These are phyloP conservation scores for Nerophis ophidion DNA, from an alignment of 2,113 vertebrate genomes.

Conservation along the genomic window DNA sequence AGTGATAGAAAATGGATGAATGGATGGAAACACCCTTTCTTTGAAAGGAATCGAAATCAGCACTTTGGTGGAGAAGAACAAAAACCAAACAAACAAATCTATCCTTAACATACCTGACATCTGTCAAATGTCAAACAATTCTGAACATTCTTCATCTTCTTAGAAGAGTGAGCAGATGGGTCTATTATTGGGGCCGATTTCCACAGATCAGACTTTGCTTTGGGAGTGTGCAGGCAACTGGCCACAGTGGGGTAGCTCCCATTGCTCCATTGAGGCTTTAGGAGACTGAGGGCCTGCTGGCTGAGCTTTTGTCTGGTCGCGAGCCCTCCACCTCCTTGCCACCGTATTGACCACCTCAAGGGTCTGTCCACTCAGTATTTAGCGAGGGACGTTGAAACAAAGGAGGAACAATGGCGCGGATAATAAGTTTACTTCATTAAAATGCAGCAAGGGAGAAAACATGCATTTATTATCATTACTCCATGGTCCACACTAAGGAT, in stretches of 20 bases:
- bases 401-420: constrained; percentile 26
- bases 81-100: constrained; percentile 1
- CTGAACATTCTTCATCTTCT: constrained; percentile 48
- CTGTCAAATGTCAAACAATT: constrained; percentile 27
- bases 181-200: constrained; percentile 51
- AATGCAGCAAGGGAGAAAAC: background rate
- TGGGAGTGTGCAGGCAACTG: constrained; percentile 52
- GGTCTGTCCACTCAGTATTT: constrained; percentile 47
- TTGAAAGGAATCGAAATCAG: too few species aligned
- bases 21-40: too few species aligned
- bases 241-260: constrained; percentile 52
- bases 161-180: constrained; percentile 34
- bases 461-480: background rate
- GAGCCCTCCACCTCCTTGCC: constrained; percentile 33
- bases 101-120: constrained; percentile 16
- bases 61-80: too few species aligned
- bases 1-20: too few species aligned
- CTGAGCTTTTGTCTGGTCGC: constrained; percentile 60
- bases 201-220: constrained; percentile 52
- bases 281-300: constrained; percentile 48
- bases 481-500: too few species aligned
- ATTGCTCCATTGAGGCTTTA: constrained; percentile 51
- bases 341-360: constrained; percentile 63
- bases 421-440: background rate
- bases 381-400: constrained; percentile 40